These are phyloP conservation scores for Cheiracanthium punctorium DNA, from an alignment of 2,888 invertebrate species.

Conservation along the genomic window DNA sequence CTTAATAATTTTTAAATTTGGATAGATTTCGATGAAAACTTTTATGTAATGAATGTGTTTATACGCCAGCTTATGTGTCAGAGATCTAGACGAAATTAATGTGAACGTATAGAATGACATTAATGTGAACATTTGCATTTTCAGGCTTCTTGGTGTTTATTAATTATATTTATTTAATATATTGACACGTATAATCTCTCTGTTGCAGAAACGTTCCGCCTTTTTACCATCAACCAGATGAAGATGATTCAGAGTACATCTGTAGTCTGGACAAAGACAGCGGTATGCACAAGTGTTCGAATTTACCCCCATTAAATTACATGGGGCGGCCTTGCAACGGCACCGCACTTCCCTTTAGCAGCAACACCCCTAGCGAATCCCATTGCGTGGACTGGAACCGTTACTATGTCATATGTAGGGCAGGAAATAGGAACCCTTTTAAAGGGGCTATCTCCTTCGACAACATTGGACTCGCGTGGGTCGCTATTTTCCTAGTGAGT, in stretches of 20 bases:
- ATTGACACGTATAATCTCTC: too few species aligned
- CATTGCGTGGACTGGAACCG: constrained; percentile 99
- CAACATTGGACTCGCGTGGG: constrained; percentile 99
- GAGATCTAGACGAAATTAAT: too few species aligned
- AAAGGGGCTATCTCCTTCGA: constrained; percentile 99
- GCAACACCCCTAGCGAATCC: constrained; percentile 76
- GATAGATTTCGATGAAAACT: too few species aligned
- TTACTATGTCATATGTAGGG: constrained; percentile 96
- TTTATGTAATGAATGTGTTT: too few species aligned
- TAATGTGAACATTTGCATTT: too few species aligned
- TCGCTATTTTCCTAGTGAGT: constrained; percentile 95
- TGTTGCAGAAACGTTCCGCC: constrained; percentile 81
- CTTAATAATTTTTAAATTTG: too few species aligned
- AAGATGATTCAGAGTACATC: constrained; percentile 89
- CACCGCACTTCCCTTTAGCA: constrained; percentile 79
- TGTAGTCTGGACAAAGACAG: constrained; percentile 94
- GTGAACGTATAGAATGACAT: too few species aligned
- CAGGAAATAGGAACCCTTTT: constrained; percentile 96
- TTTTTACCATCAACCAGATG: constrained; percentile 81
- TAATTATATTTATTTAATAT: too few species aligned
- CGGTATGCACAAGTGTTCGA: constrained; percentile 93
- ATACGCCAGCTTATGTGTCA: too few species aligned
- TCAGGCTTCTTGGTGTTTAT: too few species aligned
- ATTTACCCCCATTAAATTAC: constrained; percentile 86
- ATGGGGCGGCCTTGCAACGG: constrained; percentile 86